Base-by-base conservation (phyloP, 2,113 vertebrate genomes). In the Crotalus horridus region DNA sequence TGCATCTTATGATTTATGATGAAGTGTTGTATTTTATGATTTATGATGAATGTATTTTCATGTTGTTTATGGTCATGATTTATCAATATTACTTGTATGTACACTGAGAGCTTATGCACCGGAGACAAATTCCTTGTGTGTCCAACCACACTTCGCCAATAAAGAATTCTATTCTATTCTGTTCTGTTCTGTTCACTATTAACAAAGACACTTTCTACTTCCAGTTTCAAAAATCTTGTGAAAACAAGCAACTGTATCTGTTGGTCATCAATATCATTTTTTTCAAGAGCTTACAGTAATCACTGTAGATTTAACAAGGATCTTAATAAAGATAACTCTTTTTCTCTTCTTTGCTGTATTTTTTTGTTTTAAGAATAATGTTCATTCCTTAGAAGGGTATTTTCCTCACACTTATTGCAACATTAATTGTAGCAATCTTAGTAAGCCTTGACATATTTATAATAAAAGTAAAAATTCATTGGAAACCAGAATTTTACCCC, bases 401-500 rank as follows among this genome's bases (percentile, higher is more conserved):
- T 94, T 90, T 91, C 12, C 93, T 48, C 23, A 26, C 43, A 59
- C 90, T 91, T 1, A 85, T 94, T 97, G 94, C 26, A 69, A n/a
- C 6, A 94, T 93, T 93, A 91, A 85, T 2, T 54, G 92, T 74
- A 13, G 61, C 92, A 89, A 94, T 95, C 95, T 94, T 64, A 90
- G 51, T 55, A 74, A 93, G 23, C 74, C 94, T 93, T 93, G 13
- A 86, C 89, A 69, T 90, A 90, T 94, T 95, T 94, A 93, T 69
- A 90, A 91, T 56, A 90, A 94, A 93, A 92, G 91, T 51, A 90
- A 91, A 95, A 93, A 93, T 95, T 95, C 17, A 92, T 23, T 0
- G 92, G 95, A 94, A 64, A 54, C 92, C 55, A 90, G 85, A 93
- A 93, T 92, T 95, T 93, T 93, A 92, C 86, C 91, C 85, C 90